These are phyloP conservation scores for Vidua macroura DNA, from an alignment of 2,113 vertebrate species.

Conservation along the genomic window DNA sequence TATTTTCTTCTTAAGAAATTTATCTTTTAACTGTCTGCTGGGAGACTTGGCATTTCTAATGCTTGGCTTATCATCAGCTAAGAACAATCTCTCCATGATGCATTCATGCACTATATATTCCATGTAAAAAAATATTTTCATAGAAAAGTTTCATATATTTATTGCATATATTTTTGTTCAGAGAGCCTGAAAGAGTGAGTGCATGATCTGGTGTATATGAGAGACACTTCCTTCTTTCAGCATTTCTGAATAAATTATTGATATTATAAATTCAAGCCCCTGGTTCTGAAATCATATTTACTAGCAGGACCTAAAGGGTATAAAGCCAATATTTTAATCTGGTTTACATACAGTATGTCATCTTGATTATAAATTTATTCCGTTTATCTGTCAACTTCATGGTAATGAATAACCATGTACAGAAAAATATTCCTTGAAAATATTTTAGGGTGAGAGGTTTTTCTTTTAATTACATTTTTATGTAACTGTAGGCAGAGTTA, in stretches of 20 bases:
- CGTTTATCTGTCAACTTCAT: constrained; percentile 58
- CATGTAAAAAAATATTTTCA: not conserved
- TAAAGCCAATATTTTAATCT: constrained; percentile 65
- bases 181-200: not conserved
- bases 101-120: not conserved
- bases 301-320: constrained; percentile 7
- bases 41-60: not conserved
- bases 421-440: constrained; percentile 53
- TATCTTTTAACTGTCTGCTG: not conserved
- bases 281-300: constrained; percentile 10
- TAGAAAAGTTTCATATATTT: not conserved
- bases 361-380: constrained; percentile 64
- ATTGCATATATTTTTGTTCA: not conserved
- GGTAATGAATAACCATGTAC: constrained; percentile 48
- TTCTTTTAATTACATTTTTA: constrained; percentile 68
- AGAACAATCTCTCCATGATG: not conserved
- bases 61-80: not conserved
- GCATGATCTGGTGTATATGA: not conserved
- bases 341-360: constrained; percentile 38
- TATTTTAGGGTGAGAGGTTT: constrained; percentile 50
- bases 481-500: constrained; percentile 58
- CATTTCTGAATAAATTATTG: constrained; percentile 38
- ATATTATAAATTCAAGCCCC: constrained; percentile 20
- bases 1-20: not conserved
- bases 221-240: not conserved